Evolutionary conservation across 1,140 invertebrate genomes (phyloP), one percentile per base, ranked within the genome.

Genomic region (Achatina immaculata): DNA sequence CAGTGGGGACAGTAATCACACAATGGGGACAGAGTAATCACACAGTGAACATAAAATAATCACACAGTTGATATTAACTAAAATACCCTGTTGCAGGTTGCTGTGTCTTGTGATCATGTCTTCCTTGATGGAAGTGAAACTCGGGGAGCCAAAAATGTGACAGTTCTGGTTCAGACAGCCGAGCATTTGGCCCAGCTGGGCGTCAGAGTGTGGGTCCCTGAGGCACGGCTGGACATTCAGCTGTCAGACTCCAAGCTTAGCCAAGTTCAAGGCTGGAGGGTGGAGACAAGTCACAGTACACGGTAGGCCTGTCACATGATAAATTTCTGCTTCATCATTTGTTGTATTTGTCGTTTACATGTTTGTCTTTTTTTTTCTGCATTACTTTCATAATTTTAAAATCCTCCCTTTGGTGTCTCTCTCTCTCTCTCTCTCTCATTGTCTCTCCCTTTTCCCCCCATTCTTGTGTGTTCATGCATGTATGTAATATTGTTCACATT

Each of bases 61-160:
- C n/a, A n/a, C n/a, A n/a, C n/a, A n/a, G n/a, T n/a, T n/a, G n/a
- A n/a, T n/a, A n/a, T n/a, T n/a, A n/a, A n/a, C n/a, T n/a, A n/a
- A 48, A 48, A 65, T 65, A 28, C 62, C 7, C 31, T 69, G 16
- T 73, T 45, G 16, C 87, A 98, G 97, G 97, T 99, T 1, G 97
- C 97, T 14, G 96, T 96, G 0, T 97, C 97, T 7, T 99, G 98
- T 92, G 98, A 96, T 83, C 97, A 96, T 6, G 96, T 99, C 3
- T 99, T 98, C 91, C 95, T 99, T 11, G 97, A 99, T 91, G 98
- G 98, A 0, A 97, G 96, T 24, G 98, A 99, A 92, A 96, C 97
- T 51, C 93, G 96, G 0, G 97, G 97, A 7, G 97, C 96, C 0
- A 96, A 96, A 21, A 99, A 99, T 90, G 97, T 97, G 0, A 96